phyloP scores from a whole-genome alignment of 1,140 invertebrate genomes.

The Schlechtendalia chinensis region DNA sequence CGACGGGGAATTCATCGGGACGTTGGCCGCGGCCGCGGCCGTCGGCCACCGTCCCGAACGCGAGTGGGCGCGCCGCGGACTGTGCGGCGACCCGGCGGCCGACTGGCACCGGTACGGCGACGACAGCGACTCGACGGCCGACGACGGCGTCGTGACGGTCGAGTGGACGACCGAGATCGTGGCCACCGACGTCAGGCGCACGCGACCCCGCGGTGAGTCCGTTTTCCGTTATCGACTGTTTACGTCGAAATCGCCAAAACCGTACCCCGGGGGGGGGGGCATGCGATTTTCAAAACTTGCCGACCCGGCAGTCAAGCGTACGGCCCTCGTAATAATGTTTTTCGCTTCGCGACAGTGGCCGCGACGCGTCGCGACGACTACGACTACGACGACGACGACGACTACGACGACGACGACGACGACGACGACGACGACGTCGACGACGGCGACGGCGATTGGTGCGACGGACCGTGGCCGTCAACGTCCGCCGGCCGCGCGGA shows the following conservation, averaged over 20 bases:
- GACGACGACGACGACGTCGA: neutral
- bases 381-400: too few relatives aligned
- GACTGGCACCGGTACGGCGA: neutral
- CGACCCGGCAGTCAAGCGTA: too few relatives aligned
- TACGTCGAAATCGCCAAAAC: too few relatives aligned
- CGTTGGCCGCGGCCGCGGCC: neutral
- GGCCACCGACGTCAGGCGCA: neutral
- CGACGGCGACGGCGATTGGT: neutral
- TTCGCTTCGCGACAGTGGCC: too few relatives aligned
- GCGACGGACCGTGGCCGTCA: neutral
- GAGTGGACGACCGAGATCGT: slow-evolving; percentile 25
- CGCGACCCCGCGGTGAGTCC: neutral
- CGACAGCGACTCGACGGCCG: neutral
- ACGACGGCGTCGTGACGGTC: neutral
- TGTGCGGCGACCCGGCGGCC: neutral
- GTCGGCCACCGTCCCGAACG: neutral
- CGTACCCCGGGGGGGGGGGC: too few relatives aligned
- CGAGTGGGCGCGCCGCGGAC: neutral
- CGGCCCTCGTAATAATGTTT: too few relatives aligned
- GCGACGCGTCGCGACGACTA: too few relatives aligned
- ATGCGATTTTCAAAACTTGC: too few relatives aligned
- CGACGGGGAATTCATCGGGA: slow-evolving; percentile 3
- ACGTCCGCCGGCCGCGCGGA: neutral
- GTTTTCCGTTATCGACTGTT: too few relatives aligned
- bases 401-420: neutral